Evolutionary conservation across 2,797 vertebrate genomes (phyloP), one percentile per base, ranked within the genome.

Genomic region (Rallus crepitans): DNA sequence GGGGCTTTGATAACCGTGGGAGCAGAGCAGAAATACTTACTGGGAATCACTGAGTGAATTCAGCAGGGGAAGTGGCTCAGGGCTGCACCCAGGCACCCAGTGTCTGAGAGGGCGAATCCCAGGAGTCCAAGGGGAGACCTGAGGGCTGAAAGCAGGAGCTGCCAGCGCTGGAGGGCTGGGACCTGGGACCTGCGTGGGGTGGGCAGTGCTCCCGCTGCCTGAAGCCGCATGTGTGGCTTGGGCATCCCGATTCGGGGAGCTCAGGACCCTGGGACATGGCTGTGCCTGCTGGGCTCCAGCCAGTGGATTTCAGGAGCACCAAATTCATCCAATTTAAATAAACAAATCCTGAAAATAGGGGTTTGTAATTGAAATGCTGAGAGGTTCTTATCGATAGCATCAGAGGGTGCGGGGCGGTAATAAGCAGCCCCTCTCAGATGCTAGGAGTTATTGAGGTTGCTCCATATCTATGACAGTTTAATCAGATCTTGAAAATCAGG

Each of bases 401-500:
- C 63, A 37, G 65, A 24, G 70, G 90, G 45, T 89, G 37, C 77
- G 6, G 90, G 55, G 82, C 61, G 85, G 30, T 82, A 87, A 94
- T 93, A 82, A 95, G 88, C 50, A 18, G 23, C 78, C 84, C 82
- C 90, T 94, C 69, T 17, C 90, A 1, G 39, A 59, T 15, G 70
- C 7, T 48, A 94, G 96, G 94, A 97, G 92, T 97, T 95, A 96
- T 90, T 90, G 97, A 82, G 69, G 87, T 52, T 69, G 96, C 80
- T 94, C 89, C 20, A 5, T 15, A 60, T 69, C 94, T 91, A 63
- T 97, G 97, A 98, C 94, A 97, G 96, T 97, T 97, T 96, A 96
- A 98, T 98, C 97, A 97, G 96, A 96, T 94, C 96, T 85, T 35
- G 96, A 93, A 96, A 96, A 97, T 95, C 97, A 95, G 94, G 94